Conservation (phyloP, 2,797 vertebrate species). For the Ceyx erithaca region DNA sequence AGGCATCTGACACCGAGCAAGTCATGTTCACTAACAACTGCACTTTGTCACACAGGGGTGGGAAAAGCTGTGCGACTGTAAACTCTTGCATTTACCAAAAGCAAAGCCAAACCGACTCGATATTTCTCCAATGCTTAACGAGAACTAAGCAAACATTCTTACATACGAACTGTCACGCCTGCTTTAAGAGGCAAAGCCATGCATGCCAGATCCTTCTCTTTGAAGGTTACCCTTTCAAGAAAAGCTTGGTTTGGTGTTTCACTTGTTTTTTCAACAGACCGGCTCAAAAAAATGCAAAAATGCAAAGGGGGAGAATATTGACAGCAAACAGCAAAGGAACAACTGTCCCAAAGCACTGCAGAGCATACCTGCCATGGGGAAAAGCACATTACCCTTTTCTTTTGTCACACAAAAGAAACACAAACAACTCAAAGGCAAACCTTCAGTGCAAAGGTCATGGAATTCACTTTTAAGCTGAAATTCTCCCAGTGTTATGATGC, state of each 20-base stretch:
- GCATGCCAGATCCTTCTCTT: neutral
- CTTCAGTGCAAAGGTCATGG: neutral
- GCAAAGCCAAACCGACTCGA: neutral
- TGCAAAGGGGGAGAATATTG: fast-evolving
- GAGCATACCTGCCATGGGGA: neutral
- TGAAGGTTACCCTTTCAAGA: neutral
- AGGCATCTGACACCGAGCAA: neutral
- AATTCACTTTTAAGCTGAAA: neutral
- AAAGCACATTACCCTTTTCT: neutral
- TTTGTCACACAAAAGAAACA: neutral
- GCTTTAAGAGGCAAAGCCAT: neutral
- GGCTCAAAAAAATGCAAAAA: neutral
- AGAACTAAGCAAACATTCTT: neutral
- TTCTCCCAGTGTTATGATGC: neutral
- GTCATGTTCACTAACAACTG: fast-evolving
- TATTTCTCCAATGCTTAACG: neutral
- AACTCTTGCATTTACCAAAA: neutral
- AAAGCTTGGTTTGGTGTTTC: neutral
- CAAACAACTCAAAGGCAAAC: neutral
- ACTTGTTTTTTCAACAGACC: neutral
- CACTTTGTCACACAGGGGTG: neutral
- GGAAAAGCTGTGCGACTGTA: neutral
- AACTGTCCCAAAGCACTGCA: neutral
- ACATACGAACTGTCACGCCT: neutral
- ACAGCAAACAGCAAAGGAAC: neutral